These are phyloP conservation scores for Coccyzus lansbergi DNA, from an alignment of 2,797 vertebrate genomes.

Conservation along the genomic window DNA sequence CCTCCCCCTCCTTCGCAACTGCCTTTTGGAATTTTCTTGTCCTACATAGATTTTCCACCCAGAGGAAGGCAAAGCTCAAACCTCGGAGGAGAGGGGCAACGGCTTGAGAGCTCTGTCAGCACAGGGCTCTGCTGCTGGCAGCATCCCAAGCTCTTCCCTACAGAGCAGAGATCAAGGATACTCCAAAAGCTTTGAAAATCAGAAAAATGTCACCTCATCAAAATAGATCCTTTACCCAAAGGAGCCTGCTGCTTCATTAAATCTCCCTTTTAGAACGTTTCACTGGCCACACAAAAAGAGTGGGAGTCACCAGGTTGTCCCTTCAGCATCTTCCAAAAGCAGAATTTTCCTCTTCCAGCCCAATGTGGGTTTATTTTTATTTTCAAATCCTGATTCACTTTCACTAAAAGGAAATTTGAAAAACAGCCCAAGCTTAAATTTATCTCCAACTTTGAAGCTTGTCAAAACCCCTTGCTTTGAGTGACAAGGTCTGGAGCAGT, in stretches of 20 bases:
- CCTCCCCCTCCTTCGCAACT: background rate
- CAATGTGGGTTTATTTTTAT: background rate
- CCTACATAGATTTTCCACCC: background rate
- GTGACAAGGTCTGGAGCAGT: background rate
- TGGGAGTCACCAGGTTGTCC: background rate
- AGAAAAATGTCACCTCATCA: background rate
- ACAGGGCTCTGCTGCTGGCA: background rate
- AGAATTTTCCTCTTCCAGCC: background rate
- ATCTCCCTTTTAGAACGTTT: background rate
- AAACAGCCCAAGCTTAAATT: background rate
- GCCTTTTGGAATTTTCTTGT: background rate
- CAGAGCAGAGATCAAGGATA: background rate
- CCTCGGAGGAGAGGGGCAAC: background rate
- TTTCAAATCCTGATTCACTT: conserved; percentile 48
- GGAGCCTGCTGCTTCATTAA: background rate
- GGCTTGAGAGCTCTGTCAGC: background rate
- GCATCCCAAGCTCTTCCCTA: background rate
- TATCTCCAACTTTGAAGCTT: background rate
- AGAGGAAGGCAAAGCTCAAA: background rate
- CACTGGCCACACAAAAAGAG: background rate
- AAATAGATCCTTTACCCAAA: background rate
- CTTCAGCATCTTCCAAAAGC: background rate
- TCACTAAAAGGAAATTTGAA: conserved; percentile 47
- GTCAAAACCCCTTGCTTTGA: background rate
- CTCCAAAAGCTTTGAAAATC: background rate